These are phyloP conservation scores for Cinara cedri DNA, from an alignment of 2,888 invertebrate species.

Conservation along the genomic window DNA sequence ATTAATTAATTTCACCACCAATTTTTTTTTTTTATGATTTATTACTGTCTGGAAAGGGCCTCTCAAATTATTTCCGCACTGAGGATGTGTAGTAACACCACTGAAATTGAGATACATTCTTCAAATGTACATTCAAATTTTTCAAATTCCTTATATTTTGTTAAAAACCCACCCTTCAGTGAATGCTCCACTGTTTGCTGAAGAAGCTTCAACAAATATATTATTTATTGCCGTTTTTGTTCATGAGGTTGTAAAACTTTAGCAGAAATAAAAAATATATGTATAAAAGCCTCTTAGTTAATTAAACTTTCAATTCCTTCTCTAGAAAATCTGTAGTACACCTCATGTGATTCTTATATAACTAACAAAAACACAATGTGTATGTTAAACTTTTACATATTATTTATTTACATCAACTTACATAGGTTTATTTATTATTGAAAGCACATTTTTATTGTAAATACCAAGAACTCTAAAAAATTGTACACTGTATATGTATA, in stretches of 20 bases:
- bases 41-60: too few relatives aligned
- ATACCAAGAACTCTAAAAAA: too few relatives aligned
- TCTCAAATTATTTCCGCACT: too few relatives aligned
- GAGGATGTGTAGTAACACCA: too few relatives aligned
- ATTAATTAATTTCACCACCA: too few relatives aligned
- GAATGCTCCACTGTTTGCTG: conserved; percentile 74
- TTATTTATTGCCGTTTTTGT: too few relatives aligned
- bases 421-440: too few relatives aligned
- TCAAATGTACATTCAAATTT: conserved; percentile 99
- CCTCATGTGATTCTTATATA: conserved; percentile 93
- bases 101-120: conserved; percentile 97
- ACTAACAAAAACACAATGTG: conserved; percentile 67
- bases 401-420: too few relatives aligned
- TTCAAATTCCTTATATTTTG: conserved; percentile 95
- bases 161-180: conserved; percentile 94
- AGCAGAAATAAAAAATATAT: conserved; percentile 98
- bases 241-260: conserved; percentile 82
- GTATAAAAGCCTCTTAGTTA: conserved; percentile 83
- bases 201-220: conserved; percentile 70
- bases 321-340: conserved; percentile 92
- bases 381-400: neutral
- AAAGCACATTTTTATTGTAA: too few relatives aligned
- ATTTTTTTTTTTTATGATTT: too few relatives aligned
- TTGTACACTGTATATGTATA: too few relatives aligned
- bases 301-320: conserved; percentile 91